phyloP scores from a whole-genome alignment of 2,888 invertebrate species.

The Drosophila melanocephala region DNA sequence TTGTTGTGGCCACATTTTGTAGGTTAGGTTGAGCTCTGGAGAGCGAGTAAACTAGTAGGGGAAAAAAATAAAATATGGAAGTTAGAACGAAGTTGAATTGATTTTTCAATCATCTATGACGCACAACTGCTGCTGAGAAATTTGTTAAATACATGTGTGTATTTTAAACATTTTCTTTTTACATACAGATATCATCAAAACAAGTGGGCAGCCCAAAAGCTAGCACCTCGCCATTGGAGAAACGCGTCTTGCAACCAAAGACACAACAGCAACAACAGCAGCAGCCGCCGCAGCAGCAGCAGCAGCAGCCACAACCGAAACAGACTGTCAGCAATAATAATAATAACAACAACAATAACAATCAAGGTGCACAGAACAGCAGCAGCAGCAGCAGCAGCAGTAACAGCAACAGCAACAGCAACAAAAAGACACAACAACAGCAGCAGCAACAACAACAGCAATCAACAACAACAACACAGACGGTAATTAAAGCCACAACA shows the following conservation, averaged over 20 bases:
- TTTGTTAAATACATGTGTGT: background rate
- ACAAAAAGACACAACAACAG: constrained; percentile 9
- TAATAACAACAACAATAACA: constrained; percentile 63
- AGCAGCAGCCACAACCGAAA: constrained; percentile 58
- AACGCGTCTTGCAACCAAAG: constrained; percentile 89
- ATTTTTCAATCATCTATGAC: constrained; percentile 46
- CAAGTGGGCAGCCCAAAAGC: constrained; percentile 85
- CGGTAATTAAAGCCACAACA: constrained; percentile 22
- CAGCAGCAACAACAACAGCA: constrained; percentile 22
- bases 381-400: constrained; percentile 50
- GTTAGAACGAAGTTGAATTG: constrained; percentile 52
- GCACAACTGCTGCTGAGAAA: background rate
- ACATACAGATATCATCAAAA: constrained; percentile 84
- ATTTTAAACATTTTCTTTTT: constrained; percentile 19
- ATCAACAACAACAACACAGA: constrained; percentile 21
- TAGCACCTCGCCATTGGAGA: constrained; percentile 87
- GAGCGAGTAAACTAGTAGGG: constrained; percentile 9
- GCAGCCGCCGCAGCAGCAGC: constrained; percentile 48
- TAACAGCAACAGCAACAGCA: constrained; percentile 42
- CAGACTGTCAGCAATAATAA: constrained; percentile 58
- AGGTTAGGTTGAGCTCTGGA: constrained; percentile 35
- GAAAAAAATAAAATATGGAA: background rate
- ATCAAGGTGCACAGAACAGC: constrained; percentile 63
- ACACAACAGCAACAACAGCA: constrained; percentile 83
- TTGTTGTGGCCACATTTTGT: constrained; percentile 26